Base-by-base conservation (phyloP, 2,113 vertebrate genomes). In the Nycticryphes semicollaris region DNA sequence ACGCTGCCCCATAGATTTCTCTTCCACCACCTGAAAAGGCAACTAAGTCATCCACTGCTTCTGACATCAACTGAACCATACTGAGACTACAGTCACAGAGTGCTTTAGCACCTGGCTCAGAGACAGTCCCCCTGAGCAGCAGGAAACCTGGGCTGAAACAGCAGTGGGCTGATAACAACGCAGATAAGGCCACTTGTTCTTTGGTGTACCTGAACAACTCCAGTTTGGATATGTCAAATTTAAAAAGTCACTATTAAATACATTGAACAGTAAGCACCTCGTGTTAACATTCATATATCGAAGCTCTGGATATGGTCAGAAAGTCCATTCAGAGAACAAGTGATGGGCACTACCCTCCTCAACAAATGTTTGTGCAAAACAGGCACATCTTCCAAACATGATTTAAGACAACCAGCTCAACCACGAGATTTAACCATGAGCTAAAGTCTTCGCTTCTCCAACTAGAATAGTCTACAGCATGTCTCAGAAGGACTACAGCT, bases 151-250 rank as follows among this genome's bases (percentile, higher is more conserved):
- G 74, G 45, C 69, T 82, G 63, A 35, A 89, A 76, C 69, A 92
- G 84, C 72, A 88, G 64, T 14, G 9, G 30, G 41, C 63, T 66
- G 63, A 23, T 66, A 33, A 66, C 63, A 66, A 35, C 1, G 11
- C 16, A 81, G 78, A 28, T 74, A 96, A 97, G 96, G 95, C 76
- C 86, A 90, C 93, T 92, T 88, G 87, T 57, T 97, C 93, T 97
- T 95, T 94, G 84, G 77, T 84, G 92, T 45, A 94, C 82, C 84
- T 85, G 73, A 96, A 83, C 45, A 89, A 87, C 45, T 85, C 66
- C 72, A 66, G 51, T 47, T 73, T 90, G 4, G 9, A 22, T 76
- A 82, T 20, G 53, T 84, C 70, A 72, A 4, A 81, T 73, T 90
- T 59, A 20, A 76, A 91, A 90, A 79, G 74, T 74, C 69, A 24